These are phyloP conservation scores for Bathynomus jamesi DNA, from an alignment of 1,140 invertebrate genomes.

Conservation along the genomic window DNA sequence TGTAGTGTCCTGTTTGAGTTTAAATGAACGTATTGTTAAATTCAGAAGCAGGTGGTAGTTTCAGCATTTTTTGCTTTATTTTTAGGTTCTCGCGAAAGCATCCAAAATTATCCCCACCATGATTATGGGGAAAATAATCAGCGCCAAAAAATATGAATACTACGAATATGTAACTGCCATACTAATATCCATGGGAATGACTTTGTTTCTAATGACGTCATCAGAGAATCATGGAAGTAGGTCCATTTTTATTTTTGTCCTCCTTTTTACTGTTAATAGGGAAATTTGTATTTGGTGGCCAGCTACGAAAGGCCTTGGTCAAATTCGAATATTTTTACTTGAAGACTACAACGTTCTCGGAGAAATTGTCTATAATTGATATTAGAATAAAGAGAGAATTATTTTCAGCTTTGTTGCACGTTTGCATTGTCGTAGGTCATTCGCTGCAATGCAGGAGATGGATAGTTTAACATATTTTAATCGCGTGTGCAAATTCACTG, in stretches of 20 bases:
- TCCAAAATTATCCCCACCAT: constrained; percentile 96
- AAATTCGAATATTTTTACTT: not conserved
- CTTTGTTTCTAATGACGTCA: constrained; percentile 75
- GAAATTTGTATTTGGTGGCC: not conserved
- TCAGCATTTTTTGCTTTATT: not conserved
- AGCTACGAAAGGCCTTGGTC: not conserved
- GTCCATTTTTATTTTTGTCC: not conserved
- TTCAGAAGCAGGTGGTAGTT: too few relatives aligned
- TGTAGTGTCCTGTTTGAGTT: too few relatives aligned
- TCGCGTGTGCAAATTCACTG: too few relatives aligned
- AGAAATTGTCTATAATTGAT: too few relatives aligned
- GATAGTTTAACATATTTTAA: too few relatives aligned
- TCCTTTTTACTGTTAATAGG: not conserved
- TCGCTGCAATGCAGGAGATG: too few relatives aligned
- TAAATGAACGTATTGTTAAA: too few relatives aligned
- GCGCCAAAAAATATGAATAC: constrained; percentile 75
- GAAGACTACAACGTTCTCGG: too few relatives aligned
- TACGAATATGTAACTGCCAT: constrained; percentile 88
- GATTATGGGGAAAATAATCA: constrained; percentile 93
- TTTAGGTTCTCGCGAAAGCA: constrained; percentile 81
- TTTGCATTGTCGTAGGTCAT: too few relatives aligned
- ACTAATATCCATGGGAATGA: constrained; percentile 85
- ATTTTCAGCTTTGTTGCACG: too few relatives aligned
- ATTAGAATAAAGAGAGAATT: too few relatives aligned
- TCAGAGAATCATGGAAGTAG: constrained; percentile 39